Evolutionary conservation across 2,113 vertebrate genomes (phyloP).

Genomic region (Eonycteris spelaea): DNA sequence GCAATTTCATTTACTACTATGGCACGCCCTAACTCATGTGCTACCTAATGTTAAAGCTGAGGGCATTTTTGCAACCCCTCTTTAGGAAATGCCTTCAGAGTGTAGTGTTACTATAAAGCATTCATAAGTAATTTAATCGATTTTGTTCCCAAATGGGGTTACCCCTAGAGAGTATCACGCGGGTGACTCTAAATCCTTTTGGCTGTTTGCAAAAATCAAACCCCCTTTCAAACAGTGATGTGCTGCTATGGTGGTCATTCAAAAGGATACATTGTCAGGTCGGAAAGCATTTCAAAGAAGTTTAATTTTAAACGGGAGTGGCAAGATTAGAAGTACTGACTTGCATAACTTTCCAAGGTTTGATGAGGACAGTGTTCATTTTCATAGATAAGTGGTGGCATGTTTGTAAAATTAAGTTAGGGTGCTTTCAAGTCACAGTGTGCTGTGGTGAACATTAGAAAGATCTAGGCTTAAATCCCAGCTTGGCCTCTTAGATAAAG

Average conservation of each 20-base stretch:
- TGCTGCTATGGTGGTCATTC: neutral
- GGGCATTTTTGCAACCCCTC: neutral
- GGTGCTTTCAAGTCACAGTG: neutral
- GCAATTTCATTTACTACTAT: neutral
- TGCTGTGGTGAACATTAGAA: neutral
- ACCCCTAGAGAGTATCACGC: neutral
- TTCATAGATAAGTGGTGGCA: neutral
- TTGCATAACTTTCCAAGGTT: neutral
- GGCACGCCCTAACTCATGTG: neutral
- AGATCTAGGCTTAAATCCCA: neutral
- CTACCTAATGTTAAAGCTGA: neutral
- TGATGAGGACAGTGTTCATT: neutral
- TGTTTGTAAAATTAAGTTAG: neutral
- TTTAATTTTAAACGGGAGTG: neutral
- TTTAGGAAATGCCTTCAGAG: neutral
- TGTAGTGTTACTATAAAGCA: neutral
- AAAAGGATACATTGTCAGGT: neutral
- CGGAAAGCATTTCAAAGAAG: neutral
- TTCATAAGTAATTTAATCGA: neutral
- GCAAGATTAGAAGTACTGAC: neutral
- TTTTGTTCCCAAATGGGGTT: neutral
- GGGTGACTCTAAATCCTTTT: neutral
- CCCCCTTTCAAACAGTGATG: neutral
- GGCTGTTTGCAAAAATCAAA: neutral
- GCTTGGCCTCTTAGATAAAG: neutral